A percentile compares a stretch with the other conserved stretches of the same genome.
Conservation (phyloP, 2,113 vertebrate species). For the Tauraco erythrolophus region DNA sequence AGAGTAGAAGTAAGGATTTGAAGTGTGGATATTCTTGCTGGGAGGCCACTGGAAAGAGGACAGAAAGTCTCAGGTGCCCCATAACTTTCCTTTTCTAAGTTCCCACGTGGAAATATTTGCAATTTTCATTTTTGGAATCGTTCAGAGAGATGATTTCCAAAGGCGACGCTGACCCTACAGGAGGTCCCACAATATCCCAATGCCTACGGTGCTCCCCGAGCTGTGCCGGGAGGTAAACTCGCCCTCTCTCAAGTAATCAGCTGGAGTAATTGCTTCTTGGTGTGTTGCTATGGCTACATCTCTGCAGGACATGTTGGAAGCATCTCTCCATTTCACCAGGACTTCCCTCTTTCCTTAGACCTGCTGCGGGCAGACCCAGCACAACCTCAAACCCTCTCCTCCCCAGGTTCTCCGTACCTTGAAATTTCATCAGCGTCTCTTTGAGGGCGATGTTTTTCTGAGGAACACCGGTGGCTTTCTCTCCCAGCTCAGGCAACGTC, state of each 20-base stretch:
- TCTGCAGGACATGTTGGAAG: not conserved
- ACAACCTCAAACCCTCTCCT: rapidly evolving
- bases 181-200: not conserved
- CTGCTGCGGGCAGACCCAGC: not conserved
- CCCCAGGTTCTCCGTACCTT: not conserved
- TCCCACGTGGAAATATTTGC: rapidly evolving
- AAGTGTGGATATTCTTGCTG: no score
- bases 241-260: rapidly evolving
- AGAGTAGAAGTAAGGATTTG: not conserved
- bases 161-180: rapidly evolving
- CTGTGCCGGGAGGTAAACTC: not conserved
- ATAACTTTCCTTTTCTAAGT: rapidly evolving
- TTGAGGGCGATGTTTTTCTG: not conserved
- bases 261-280: not conserved
- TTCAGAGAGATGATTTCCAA: not conserved
- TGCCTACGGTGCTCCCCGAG: rapidly evolving
- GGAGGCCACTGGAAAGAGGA: not conserved
- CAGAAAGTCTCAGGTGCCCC: not conserved
- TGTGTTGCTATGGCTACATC: rapidly evolving
- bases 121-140: not conserved
- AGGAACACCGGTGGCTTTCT: rapidly evolving
- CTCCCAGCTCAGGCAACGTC: rapidly evolving
- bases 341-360: not conserved
- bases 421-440: not conserved
- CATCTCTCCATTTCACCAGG: not conserved